Evolutionary conservation across 2,888 invertebrate genomes (phyloP).

Genomic region (Dynastes maya): DNA sequence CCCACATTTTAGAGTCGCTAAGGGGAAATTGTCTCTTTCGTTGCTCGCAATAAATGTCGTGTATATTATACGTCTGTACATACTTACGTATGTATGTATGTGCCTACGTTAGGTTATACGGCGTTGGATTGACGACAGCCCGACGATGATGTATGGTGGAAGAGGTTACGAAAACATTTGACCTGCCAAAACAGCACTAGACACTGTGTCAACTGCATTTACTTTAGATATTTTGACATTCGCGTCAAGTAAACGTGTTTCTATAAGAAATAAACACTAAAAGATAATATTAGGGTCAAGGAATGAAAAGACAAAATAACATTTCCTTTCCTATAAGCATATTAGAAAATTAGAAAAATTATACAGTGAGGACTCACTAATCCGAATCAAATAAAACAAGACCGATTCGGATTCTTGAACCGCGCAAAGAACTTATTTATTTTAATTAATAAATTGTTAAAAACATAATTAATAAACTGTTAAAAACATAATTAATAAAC

Average conservation of each 20-base stretch:
- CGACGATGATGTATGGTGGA: background rate
- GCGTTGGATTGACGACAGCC: slow-evolving; percentile 25
- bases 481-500: too few species aligned
- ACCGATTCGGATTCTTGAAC: too few species aligned
- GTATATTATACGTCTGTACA: background rate
- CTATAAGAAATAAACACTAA: background rate
- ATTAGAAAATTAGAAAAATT: background rate
- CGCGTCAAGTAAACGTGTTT: background rate
- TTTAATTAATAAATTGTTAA: too few species aligned
- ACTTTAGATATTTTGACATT: slow-evolving; percentile 1
- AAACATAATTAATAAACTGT: too few species aligned
- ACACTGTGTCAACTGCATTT: slow-evolving; percentile 3
- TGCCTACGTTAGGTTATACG: too few species aligned
- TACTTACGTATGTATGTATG: background rate
- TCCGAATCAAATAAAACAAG: too few species aligned
- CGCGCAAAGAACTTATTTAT: too few species aligned
- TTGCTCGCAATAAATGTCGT: slow-evolving; percentile 41
- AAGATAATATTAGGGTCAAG: too few species aligned
- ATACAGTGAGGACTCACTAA: too few species aligned
- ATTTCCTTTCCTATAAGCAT: too few species aligned
- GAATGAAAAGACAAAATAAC: too few species aligned
- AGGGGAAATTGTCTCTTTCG: slow-evolving; percentile 39
- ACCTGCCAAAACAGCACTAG: background rate
- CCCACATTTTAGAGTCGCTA: slow-evolving; percentile 40
- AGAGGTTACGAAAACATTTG: slow-evolving; percentile 36